Conservation (phyloP, 2,888 invertebrate species). For the Drosophila emarginata region DNA sequence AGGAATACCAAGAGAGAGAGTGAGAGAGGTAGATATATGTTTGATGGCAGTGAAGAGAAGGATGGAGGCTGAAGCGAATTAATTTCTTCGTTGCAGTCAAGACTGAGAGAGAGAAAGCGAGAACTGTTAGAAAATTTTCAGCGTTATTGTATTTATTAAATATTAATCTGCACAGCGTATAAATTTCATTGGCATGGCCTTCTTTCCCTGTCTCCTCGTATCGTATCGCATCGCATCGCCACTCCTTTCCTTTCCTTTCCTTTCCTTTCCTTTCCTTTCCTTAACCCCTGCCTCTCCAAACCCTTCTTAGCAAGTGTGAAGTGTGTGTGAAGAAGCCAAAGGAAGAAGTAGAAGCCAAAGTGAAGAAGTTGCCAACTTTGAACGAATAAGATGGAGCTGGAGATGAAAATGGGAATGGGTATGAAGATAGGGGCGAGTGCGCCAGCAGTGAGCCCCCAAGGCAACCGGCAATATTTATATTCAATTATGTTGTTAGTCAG, state of each 20-base stretch:
- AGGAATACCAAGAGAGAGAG: too few relatives aligned
- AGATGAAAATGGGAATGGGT: not conserved
- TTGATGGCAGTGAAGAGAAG: not conserved
- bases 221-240: constrained; percentile 39
- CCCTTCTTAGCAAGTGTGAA: not conserved
- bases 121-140: constrained; percentile 43
- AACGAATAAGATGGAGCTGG: constrained; percentile 7
- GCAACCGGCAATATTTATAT: constrained; percentile 54
- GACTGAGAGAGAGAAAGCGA: not conserved
- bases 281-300: too few relatives aligned
- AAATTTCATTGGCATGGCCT: constrained; percentile 55
- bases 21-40: not conserved
- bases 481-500: constrained; percentile 51
- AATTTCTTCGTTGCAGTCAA: constrained; percentile 37
- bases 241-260: not conserved
- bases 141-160: constrained; percentile 65
- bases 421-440: not conserved
- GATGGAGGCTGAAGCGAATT: constrained; percentile 41
- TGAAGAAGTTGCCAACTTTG: constrained; percentile 47
- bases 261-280: too few relatives aligned
- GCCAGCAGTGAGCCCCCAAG: not conserved
- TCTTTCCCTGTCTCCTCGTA: constrained; percentile 16
- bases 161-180: constrained; percentile 61
- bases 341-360: constrained; percentile 18
- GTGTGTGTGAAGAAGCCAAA: constrained; percentile 7